Conservation (phyloP, 2,113 vertebrate species). For the Pluvianellus socialis region DNA sequence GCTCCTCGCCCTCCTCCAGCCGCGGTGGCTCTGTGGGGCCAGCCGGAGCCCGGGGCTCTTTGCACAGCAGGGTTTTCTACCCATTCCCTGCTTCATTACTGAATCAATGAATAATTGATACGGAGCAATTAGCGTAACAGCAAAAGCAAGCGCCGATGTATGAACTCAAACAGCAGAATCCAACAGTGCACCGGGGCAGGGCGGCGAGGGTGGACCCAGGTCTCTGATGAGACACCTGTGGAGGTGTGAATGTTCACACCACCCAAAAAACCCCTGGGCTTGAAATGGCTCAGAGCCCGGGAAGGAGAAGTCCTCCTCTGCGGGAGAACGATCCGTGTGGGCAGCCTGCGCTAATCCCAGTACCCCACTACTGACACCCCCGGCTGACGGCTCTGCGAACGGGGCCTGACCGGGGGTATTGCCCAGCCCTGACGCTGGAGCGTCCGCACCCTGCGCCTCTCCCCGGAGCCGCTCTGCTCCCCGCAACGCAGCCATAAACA, state of each 20-base stretch:
- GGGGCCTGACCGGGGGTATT: background rate
- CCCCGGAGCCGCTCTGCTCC: background rate
- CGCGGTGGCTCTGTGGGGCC: accelerated
- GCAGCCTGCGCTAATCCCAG: background rate
- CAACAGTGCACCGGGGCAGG: background rate
- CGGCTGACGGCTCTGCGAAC: background rate
- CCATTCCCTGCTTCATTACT: background rate
- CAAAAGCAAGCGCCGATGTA: background rate
- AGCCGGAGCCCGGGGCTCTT: background rate
- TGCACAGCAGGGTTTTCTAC: background rate
- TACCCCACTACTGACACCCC: background rate
- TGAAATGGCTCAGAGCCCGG: background rate
- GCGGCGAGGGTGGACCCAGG: accelerated
- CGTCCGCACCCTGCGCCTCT: background rate
- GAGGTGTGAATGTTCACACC: background rate
- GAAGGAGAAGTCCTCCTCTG: background rate
- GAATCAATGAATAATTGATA: conserved; percentile 11
- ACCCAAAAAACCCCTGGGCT: background rate
- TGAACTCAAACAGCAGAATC: background rate
- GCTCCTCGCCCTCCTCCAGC: background rate
- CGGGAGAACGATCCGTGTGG: accelerated
- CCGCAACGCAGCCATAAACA: background rate
- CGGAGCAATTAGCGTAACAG: background rate
- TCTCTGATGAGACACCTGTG: accelerated
- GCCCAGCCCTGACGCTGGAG: background rate